These are phyloP conservation scores for Lathronympha strigana DNA, from an alignment of 2,888 invertebrate genomes.

Conservation along the genomic window DNA sequence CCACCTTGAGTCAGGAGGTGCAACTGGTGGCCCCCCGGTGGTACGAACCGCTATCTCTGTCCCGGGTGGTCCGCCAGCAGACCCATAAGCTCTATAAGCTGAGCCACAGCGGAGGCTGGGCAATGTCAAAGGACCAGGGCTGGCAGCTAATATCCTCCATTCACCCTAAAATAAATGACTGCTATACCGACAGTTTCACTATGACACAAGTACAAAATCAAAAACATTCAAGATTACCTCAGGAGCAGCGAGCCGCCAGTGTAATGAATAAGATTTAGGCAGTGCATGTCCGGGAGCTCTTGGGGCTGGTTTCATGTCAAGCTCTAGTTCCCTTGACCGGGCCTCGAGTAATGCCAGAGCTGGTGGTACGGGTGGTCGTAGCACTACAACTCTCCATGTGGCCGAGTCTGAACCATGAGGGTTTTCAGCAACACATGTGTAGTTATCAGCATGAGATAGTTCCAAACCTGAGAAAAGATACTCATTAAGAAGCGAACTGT, in stretches of 20 bases:
- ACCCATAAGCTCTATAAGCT: conserved; percentile 91
- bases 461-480: conserved; percentile 83
- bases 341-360: conserved; percentile 84
- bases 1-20: conserved; percentile 90
- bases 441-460: conserved; percentile 89
- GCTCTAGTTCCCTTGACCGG: conserved; percentile 70
- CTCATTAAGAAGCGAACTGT: neutral
- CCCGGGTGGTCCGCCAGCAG: conserved; percentile 91
- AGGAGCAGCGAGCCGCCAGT: conserved; percentile 87
- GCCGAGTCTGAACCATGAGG: conserved; percentile 93
- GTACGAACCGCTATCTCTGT: conserved; percentile 90
- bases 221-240: conserved; percentile 81
- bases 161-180: conserved; percentile 84
- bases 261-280: conserved; percentile 86
- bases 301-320: conserved; percentile 70
- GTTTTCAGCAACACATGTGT: conserved; percentile 92
- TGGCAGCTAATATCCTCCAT: conserved; percentile 84
- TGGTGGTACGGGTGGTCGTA: conserved; percentile 89
- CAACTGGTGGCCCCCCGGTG: conserved; percentile 83
- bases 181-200: conserved; percentile 53
- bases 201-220: neutral
- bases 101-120: conserved; percentile 93
- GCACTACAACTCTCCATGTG: conserved; percentile 90
- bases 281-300: conserved; percentile 73
- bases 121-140: conserved; percentile 82